Conservation (phyloP, 2,797 vertebrate species). For the Dromococcyx pavoninus region DNA sequence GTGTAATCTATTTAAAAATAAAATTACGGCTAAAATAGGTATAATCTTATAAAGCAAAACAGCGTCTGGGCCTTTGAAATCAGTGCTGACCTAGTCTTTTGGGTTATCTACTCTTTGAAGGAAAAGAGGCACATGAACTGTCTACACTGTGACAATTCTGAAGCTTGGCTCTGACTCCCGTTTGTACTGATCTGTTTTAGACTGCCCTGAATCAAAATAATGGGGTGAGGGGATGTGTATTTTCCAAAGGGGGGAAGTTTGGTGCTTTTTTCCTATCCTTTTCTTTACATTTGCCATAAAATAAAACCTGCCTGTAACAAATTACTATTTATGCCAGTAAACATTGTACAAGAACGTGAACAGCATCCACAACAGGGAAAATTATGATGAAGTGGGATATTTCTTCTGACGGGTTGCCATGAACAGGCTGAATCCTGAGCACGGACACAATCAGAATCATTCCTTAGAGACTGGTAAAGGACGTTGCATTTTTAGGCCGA, state of each 20-base stretch:
- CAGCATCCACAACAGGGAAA: neutral
- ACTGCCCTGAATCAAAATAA: neutral
- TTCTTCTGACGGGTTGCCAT: neutral
- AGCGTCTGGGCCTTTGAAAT: neutral
- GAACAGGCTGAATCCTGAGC: neutral
- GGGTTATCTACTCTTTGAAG: neutral
- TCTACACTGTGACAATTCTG: neutral
- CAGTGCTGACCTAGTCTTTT: neutral
- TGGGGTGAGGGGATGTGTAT: fast-evolving
- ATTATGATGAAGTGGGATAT: neutral
- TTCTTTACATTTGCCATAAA: neutral
- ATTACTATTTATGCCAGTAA: neutral
- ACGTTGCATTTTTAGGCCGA: neutral
- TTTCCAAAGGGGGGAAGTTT: neutral
- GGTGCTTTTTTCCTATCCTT: neutral
- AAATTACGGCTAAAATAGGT: neutral
- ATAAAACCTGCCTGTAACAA: neutral
- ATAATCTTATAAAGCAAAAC: neutral
- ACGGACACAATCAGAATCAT: neutral
- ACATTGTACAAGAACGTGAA: neutral
- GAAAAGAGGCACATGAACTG: neutral
- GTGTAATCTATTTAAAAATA: neutral
- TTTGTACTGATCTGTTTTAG: neutral
- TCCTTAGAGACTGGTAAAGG: neutral
- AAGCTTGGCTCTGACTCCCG: fast-evolving